Evolutionary conservation across 2,888 invertebrate species (phyloP), one percentile per base, ranked within the genome.

Genomic region (Phasia obesa): DNA sequence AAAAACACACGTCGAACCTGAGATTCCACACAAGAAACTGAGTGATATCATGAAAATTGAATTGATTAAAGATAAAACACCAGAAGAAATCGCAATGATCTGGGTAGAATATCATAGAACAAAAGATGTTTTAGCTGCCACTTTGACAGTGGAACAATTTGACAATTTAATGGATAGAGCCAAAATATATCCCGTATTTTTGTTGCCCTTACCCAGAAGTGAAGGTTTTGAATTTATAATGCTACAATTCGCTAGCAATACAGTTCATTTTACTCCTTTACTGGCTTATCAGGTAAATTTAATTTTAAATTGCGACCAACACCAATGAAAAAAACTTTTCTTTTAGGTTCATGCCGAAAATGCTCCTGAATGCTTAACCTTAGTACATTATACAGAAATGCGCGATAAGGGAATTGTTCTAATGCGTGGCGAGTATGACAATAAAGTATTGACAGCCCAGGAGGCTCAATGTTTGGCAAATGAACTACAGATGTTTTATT

Each of bases 401-500:
- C 91, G 92, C 85, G 92, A 93, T 53, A 96, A 96, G 89, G 95
- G 94, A 4, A 92, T 97, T 51, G 93, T 97, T 13, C 92, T 97
- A 44, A 96, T 97, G 96, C 93, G 95, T 49, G 97, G 97, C 17
- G 97, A 97, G 90, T 97, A 94, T 89, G 97, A 97, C 88, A 94
- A 93, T 87, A 95, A 96, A 90, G 94, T 95, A 0, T 90, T 97
- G 74, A 94, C 92, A 89, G 94, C 93, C 0, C 93, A 94, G 88
- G 97, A 97, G 91, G 97, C 97, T 0, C 96, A 95, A 88, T 97
- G 96, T 89, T 91, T 97, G 70, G 96, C 95, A 0, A 97, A 97
- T 90, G 96, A 97, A 90, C 92, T 97, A 80, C 96, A 97, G 90
- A 92, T 97, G 91, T 97, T 96, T 91, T 97, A 97, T 89, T 93